Percentiles rank a stretch among this genome's conserved stretches.
Evolutionary conservation across 2,888 invertebrate species (phyloP).

Genomic region (Phania funesta): DNA sequence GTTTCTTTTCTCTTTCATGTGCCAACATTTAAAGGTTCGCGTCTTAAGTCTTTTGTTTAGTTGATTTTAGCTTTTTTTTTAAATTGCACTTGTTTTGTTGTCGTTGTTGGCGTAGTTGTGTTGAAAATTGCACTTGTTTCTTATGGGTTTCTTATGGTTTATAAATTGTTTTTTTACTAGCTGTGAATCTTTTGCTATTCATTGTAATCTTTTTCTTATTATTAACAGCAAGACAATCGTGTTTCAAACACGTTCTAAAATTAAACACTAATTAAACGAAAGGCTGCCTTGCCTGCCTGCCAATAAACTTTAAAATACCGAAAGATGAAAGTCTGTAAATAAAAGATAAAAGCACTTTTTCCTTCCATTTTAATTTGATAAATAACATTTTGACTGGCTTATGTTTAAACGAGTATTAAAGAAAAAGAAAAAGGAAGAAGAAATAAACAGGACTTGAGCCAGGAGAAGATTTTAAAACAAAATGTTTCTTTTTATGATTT

Average conservation of each 20-base stretch:
- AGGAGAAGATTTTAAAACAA: not conserved
- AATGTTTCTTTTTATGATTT: too few species aligned
- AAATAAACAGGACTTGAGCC: not conserved
- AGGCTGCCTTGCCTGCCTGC: constrained; percentile 48
- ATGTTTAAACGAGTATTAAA: not conserved
- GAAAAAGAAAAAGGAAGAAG: not conserved
- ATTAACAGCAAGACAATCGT: constrained; percentile 50
- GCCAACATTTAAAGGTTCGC: constrained; percentile 24
- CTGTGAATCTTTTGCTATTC: constrained; percentile 42
- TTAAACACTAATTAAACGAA: constrained; percentile 63
- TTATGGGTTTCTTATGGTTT: constrained; percentile 46
- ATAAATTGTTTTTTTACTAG: constrained; percentile 37
- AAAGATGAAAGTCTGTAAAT: constrained; percentile 56
- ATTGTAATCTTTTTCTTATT: constrained; percentile 24
- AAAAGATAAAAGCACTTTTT: constrained; percentile 32
- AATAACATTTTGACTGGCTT: constrained; percentile 20
- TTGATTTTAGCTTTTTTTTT: not conserved
- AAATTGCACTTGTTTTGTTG: constrained; percentile 45
- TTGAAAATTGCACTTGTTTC: constrained; percentile 55
- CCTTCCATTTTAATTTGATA: constrained; percentile 17
- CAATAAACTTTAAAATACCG: constrained; percentile 44
- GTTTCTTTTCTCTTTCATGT: not conserved
- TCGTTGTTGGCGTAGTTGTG: constrained; percentile 31
- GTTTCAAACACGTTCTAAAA: constrained; percentile 63
- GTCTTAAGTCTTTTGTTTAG: constrained; percentile 58